These are phyloP conservation scores for Leuctra nigra DNA, from an alignment of 2,888 invertebrate species.

Conservation along the genomic window DNA sequence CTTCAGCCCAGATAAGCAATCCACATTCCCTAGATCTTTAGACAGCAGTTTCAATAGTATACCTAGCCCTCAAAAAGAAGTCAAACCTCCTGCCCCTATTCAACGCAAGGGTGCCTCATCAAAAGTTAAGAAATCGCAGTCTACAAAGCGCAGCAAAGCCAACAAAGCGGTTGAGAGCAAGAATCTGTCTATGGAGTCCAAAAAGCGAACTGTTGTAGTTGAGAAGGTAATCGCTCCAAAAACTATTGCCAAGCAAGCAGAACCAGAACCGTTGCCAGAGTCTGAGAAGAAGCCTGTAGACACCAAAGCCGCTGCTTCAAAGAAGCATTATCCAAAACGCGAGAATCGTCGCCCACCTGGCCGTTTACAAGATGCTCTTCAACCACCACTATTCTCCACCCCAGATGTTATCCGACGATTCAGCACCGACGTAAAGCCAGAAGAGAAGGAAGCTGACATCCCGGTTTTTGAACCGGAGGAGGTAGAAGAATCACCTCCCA, in stretches of 20 bases:
- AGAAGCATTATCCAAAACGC: constrained; percentile 30
- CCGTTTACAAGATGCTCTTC: constrained; percentile 46
- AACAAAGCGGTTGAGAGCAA: background rate
- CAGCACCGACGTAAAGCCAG: no score
- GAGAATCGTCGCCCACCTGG: constrained; percentile 53
- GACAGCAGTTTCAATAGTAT: background rate
- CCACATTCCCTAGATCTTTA: no score
- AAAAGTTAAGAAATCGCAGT: no score
- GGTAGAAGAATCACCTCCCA: no score
- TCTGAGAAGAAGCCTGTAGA: background rate
- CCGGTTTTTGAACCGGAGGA: background rate
- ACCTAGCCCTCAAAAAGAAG: background rate
- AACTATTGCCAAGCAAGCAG: no score
- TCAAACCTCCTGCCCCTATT: no score
- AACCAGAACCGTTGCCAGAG: no score
- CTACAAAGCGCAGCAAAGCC: no score
- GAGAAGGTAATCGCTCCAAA: no score
- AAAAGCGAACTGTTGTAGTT: no score
- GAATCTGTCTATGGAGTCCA: background rate
- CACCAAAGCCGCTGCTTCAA: background rate
- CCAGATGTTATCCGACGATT: constrained; percentile 72
- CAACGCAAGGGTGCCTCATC: no score
- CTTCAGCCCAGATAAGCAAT: no score
- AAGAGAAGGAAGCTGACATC: background rate
- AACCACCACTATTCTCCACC: constrained; percentile 64